Evolutionary conservation across 2,888 invertebrate genomes (phyloP).

Genomic region (Lithophane socia): DNA sequence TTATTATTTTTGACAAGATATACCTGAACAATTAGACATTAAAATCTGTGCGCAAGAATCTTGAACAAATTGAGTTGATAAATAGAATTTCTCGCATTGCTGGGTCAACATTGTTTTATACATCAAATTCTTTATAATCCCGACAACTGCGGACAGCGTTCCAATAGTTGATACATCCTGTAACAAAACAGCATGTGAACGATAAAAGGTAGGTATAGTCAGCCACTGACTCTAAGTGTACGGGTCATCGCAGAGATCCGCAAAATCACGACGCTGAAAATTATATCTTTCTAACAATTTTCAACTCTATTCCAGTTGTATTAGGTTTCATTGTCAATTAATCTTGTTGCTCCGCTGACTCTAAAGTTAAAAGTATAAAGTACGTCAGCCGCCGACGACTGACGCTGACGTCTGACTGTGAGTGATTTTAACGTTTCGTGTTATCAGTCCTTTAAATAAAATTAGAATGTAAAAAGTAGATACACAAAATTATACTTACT

Average conservation of each 20-base stretch:
- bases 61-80: background rate
- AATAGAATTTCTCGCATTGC: constrained; percentile 32
- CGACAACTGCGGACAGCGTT: background rate
- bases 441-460: background rate
- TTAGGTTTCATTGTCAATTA: background rate
- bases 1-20: background rate
- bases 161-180: background rate
- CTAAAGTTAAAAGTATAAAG: background rate
- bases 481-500: constrained; percentile 22
- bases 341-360: background rate
- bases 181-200: background rate
- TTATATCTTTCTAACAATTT: background rate
- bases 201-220: background rate
- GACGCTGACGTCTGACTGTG: background rate
- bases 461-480: background rate
- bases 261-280: background rate
- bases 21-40: constrained; percentile 7
- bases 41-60: constrained; percentile 10
- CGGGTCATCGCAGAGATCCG: background rate
- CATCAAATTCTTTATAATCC: constrained; percentile 12
- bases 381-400: background rate
- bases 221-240: background rate
- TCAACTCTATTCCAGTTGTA: background rate
- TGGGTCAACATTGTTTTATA: constrained; percentile 1
- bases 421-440: background rate